Base-by-base conservation (phyloP, 2,113 vertebrate species). In the Leptobrachium leishanense region DNA sequence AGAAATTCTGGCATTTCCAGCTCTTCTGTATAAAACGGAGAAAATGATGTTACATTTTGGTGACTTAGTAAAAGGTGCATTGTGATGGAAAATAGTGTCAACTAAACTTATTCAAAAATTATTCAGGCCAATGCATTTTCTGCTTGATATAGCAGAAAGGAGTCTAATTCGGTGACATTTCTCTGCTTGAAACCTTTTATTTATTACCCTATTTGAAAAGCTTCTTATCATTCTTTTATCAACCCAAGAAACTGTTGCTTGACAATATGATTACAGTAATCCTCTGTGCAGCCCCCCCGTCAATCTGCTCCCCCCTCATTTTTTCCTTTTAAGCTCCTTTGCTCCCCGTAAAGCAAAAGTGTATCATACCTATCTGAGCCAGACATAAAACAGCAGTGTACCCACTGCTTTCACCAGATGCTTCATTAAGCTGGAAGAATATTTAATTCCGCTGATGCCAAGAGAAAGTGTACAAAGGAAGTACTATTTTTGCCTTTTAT, bases 191-290 rank as follows among this genome's bases (percentile, higher is more conserved):
- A 44, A 8, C 54, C 71, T 59, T 55, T 63, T 2, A 40, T 74
- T 43, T 67, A 59, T 57, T 67, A 12, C 40, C 53, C 70, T 80
- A 9, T 13, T 59, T 72, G 7, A 74, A 64, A 44, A 41, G 59
- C 42, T 43, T 46, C 63, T 68, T 63, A 74, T 74, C 40, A 54
- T 68, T 46, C 55, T 42, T 73, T 68, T 74, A 59, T 67, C 55
- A 73, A 74, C 63, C 62, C 65, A 41, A 54, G 69, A 66, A 63
- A 68, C 43, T 31, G 50, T 72, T 72, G 3, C 63, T n/a, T 74
- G 77, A 68, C 70, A 74, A 80, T 69, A 74, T 74, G 53, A 79
- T 79, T 79, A 67, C 53, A 66, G 57, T 72, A 64, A 54, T 55
- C 72, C 70, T 13, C 31, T 6, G 0, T 13, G 40, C 62, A 44